phyloP scores from a whole-genome alignment of 1,140 invertebrate genomes.

The Andrena cerasifolii region DNA sequence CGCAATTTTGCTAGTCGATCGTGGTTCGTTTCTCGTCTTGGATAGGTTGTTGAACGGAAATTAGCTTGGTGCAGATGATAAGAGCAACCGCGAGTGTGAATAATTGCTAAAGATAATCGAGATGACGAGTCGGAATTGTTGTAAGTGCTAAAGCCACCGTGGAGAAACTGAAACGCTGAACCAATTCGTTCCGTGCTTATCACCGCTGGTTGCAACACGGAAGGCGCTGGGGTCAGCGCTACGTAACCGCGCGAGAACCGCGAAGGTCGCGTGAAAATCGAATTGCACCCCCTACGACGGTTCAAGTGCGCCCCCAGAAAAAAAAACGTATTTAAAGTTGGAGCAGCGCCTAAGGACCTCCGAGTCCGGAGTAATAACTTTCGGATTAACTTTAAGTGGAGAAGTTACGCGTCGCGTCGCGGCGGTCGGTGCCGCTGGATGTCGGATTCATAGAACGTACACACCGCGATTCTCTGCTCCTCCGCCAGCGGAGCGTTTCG shows the following conservation, averaged over 20 bases:
- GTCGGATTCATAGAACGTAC: neutral
- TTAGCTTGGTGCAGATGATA: constrained; percentile 8
- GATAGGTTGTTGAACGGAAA: constrained; percentile 20
- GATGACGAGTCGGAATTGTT: constrained; percentile 38
- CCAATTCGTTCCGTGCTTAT: neutral
- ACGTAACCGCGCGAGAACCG: constrained; percentile 11
- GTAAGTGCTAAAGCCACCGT: neutral
- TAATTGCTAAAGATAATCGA: constrained; percentile 38
- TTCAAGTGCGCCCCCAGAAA: constrained; percentile 34
- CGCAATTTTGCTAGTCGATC: constrained; percentile 18
- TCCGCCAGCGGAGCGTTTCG: constrained; percentile 3
- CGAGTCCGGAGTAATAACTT: constrained; percentile 61
- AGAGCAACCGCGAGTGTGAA: constrained; percentile 16
- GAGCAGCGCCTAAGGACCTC: constrained; percentile 27
- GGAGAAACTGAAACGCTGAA: constrained; percentile 12
- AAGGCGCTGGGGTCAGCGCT: neutral
- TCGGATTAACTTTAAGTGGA: constrained; percentile 66
- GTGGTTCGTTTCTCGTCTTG: constrained; percentile 33
- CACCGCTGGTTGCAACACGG: neutral
- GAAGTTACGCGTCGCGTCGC: constrained; percentile 35
- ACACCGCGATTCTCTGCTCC: neutral
- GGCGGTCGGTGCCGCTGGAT: constrained; percentile 5
- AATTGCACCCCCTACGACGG: neutral
- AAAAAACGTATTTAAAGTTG: constrained; percentile 71
- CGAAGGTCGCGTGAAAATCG: constrained; percentile 46